Evolutionary conservation across 1,140 invertebrate species (phyloP).

Genomic region (Drosophila funebris): DNA sequence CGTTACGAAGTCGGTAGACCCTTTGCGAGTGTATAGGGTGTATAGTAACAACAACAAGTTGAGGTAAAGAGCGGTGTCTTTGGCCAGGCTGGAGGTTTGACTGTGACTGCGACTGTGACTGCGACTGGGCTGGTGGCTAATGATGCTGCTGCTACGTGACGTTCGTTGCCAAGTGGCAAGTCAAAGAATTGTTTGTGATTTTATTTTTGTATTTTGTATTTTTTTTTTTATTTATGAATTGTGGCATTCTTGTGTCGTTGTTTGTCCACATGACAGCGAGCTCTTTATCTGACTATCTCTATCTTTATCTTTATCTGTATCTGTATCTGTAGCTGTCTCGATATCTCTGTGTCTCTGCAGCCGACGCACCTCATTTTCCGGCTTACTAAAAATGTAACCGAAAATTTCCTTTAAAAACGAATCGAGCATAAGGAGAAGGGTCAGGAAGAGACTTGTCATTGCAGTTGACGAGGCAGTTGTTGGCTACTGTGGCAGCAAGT

Average conservation of each 20-base stretch:
- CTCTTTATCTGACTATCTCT: slow-evolving; percentile 57
- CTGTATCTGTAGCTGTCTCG: background rate
- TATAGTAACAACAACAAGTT: slow-evolving; percentile 14
- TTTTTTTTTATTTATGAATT: slow-evolving; percentile 64
- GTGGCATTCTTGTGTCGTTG: slow-evolving; percentile 62
- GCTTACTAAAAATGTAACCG: slow-evolving; percentile 49
- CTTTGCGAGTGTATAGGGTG: background rate
- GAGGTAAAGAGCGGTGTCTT: background rate
- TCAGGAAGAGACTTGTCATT: background rate
- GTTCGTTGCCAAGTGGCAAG: slow-evolving; percentile 76
- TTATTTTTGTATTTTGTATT: slow-evolving; percentile 40
- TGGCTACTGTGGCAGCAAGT: background rate
- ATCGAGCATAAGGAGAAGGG: slow-evolving; percentile 22
- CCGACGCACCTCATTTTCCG: slow-evolving; percentile 77
- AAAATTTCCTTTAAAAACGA: background rate
- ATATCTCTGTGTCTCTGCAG: background rate
- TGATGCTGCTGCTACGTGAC: slow-evolving; percentile 78
- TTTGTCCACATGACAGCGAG: slow-evolving; percentile 50
- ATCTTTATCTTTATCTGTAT: slow-evolving; percentile 1
- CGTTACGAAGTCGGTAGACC: background rate
- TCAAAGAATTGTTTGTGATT: slow-evolving; percentile 62
- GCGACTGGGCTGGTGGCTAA: slow-evolving; percentile 57
- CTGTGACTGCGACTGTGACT: slow-evolving; percentile 26
- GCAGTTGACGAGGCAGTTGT: slow-evolving; percentile 10
- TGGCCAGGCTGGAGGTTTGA: background rate